These are phyloP conservation scores for Drosophila neoperkinsi DNA, from an alignment of 2,888 invertebrate species.

Conservation along the genomic window DNA sequence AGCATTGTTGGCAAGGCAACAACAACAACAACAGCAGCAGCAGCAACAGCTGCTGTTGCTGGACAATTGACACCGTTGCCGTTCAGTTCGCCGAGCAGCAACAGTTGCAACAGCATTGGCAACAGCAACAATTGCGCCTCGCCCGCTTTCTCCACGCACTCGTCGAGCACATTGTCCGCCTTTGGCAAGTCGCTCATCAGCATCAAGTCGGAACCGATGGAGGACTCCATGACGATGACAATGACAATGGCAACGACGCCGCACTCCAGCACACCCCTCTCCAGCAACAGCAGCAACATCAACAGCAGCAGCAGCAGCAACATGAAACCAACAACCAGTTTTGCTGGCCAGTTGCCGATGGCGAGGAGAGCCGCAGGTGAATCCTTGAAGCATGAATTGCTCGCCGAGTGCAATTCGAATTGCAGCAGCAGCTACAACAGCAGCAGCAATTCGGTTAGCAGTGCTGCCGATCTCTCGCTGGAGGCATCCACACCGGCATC, in stretches of 20 bases:
- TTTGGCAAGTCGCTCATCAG: slow-evolving; percentile 63
- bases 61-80: slow-evolving; percentile 52
- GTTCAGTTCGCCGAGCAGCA: slow-evolving; percentile 63
- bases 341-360: slow-evolving; percentile 68
- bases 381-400: slow-evolving; percentile 66
- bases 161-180: slow-evolving; percentile 62
- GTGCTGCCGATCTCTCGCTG: slow-evolving; percentile 82
- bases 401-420: slow-evolving; percentile 70
- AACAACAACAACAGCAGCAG: not conserved
- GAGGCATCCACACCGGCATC: slow-evolving; percentile 85
- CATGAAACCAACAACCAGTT: slow-evolving; percentile 49
- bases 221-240: slow-evolving; percentile 44
- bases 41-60: not conserved
- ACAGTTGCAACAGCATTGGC: slow-evolving; percentile 42
- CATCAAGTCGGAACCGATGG: slow-evolving; percentile 78
- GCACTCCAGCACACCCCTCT: slow-evolving; percentile 32
- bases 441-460: slow-evolving; percentile 77
- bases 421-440: slow-evolving; percentile 60
- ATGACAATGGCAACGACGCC: slow-evolving; percentile 5
- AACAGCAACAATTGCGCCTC: slow-evolving; percentile 44
- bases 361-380: slow-evolving; percentile 28
- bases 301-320: slow-evolving; percentile 26
- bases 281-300: not conserved
- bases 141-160: slow-evolving; percentile 57
- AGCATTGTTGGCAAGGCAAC: slow-evolving; percentile 62